phyloP scores from a whole-genome alignment of 2,113 vertebrate species.

The Eudorcas thomsonii region DNA sequence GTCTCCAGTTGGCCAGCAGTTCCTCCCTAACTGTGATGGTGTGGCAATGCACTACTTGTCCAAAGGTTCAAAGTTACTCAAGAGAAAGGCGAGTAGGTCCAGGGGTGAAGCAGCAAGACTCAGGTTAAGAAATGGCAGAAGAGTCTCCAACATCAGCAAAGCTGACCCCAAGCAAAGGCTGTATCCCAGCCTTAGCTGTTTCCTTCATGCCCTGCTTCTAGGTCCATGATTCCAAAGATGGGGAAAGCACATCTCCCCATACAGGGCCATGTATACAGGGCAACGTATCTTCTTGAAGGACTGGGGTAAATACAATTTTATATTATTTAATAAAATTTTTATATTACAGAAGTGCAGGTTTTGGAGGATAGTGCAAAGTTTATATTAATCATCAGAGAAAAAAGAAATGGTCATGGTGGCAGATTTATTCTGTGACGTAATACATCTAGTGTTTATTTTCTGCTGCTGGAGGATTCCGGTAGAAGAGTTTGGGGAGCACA shows the following conservation, averaged over 20 bases:
- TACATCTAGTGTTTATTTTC: neutral
- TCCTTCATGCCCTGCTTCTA: neutral
- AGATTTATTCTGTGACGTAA: neutral
- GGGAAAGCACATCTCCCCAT: neutral
- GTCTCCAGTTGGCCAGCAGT: neutral
- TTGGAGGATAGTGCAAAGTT: neutral
- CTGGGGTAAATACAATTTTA: neutral
- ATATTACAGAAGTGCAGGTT: neutral
- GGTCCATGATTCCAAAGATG: neutral
- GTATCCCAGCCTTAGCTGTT: neutral
- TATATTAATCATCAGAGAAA: neutral
- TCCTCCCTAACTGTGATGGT: neutral
- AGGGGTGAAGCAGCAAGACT: neutral
- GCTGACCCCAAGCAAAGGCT: neutral
- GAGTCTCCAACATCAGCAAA: neutral
- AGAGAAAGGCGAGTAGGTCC: neutral
- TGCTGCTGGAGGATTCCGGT: neutral
- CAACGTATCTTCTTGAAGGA: neutral
- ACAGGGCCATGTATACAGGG: too few species aligned
- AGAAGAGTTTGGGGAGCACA: neutral
- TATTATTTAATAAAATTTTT: neutral
- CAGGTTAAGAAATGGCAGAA: neutral
- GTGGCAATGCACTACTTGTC: neutral
- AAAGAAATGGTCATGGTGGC: neutral
- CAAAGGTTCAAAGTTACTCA: neutral